Evolutionary conservation across 2,888 invertebrate genomes (phyloP), one percentile per base, ranked within the genome.

Genomic region (Drosophila diplacantha): DNA sequence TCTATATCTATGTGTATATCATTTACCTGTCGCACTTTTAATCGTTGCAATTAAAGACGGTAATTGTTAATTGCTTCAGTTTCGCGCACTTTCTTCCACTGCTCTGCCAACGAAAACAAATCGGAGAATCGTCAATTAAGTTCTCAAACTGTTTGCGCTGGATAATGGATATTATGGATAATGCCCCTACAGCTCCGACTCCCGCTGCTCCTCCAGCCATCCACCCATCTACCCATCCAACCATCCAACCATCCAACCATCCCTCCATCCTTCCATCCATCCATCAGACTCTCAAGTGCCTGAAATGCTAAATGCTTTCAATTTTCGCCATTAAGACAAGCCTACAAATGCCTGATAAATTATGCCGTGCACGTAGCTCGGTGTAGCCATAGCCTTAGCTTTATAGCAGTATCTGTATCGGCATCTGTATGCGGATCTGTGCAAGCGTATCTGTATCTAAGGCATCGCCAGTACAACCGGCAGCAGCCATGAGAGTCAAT

Each of bases 321-420:
- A 69, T 75, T 82, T 77, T 83, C 62, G 78, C 81, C 69, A 83
- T 83, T 81, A 70, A 75, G 83, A 81, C 84, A 75, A 81, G 84
- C 84, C 84, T 83, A 79, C 80, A 81, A 81, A 75, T 67, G 61
- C 55, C 39, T 64, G 53, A 73, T 75, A 71, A 77, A 78, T 81
- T 78, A 77, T 78, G 84, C 77, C 76, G 39, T 24, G 57, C 77
- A 78, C 82, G 83, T 83, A 50, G 59, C 71, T 55, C 47, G 4
- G 14, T 44, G 29, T 31, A 46, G 29, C 18, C 18, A 29, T 18
- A 39, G 64, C 56, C 58, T 18, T 56, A 53, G 49, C 46, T 38
- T 37, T 49, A 34, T 41, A 31, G 37, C 44, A 41, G 47, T 64
- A 58, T 37, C 47, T 49, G 31, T 39, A 74, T 66, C 73, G 66